A percentile compares a stretch with the other conserved stretches of the same genome.
Evolutionary conservation across 2,888 invertebrate species (phyloP).

Genomic region (Zele albiditarsus): DNA sequence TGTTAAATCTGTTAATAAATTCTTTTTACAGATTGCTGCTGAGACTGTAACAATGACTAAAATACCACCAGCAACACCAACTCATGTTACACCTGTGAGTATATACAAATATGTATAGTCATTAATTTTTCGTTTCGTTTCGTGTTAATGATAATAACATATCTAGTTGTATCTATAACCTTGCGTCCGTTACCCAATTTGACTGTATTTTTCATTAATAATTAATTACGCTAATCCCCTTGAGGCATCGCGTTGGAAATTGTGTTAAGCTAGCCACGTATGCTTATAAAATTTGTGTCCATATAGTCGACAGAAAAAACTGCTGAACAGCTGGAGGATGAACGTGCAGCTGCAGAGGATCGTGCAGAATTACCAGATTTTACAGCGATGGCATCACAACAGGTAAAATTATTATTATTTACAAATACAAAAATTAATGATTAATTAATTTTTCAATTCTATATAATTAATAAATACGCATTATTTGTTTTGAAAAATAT

Average conservation of each 20-base stretch:
- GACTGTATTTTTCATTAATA: not conserved
- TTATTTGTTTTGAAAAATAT: no score
- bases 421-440: no score
- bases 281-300: conserved; percentile 48
- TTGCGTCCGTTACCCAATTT: not conserved
- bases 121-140: conserved; percentile 10
- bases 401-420: conserved; percentile 60
- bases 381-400: conserved; percentile 72
- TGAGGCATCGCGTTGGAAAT: conserved; percentile 33
- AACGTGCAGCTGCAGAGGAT: conserved; percentile 71
- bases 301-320: conserved; percentile 66
- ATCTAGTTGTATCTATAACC: not conserved
- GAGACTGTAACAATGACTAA: conserved; percentile 64
- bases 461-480: no score
- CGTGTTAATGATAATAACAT: not conserved
- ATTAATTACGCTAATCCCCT: conserved; percentile 7
- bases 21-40: conserved; percentile 46
- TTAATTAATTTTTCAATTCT: no score
- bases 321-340: conserved; percentile 72
- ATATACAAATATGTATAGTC: conserved; percentile 8
- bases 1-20: no score
- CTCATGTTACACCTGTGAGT: conserved; percentile 52
- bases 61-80: conserved; percentile 40
- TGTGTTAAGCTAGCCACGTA: conserved; percentile 49
- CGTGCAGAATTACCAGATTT: conserved; percentile 73